Conservation (phyloP, 2,113 vertebrate genomes). For the Rhinolophus sinicus region DNA sequence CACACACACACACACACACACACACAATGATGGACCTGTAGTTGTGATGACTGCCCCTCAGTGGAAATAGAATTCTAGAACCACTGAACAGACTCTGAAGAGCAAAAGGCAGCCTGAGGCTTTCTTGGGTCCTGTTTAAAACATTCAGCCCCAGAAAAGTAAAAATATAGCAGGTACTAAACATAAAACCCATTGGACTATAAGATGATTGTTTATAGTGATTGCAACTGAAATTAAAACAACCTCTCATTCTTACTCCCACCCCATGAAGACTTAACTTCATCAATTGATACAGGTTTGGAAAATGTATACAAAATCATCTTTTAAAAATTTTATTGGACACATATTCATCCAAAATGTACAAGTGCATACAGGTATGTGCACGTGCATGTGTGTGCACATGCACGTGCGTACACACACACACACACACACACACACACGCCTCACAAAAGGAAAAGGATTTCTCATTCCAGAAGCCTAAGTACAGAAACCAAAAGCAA, state of each 20-base stretch:
- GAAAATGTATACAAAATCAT: background rate
- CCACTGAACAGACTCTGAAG: background rate
- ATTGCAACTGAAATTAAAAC: conserved; percentile 1
- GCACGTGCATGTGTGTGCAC: background rate
- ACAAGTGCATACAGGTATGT: background rate
- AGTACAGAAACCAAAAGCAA: conserved; percentile 19
- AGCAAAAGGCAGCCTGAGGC: background rate
- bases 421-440: background rate
- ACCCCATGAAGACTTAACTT: background rate
- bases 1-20: background rate
- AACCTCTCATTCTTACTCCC: background rate
- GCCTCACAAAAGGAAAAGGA: background rate
- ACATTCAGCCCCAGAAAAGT: background rate
- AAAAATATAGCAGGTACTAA: background rate
- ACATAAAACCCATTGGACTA: background rate
- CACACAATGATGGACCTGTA: background rate
- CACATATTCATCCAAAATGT: background rate
- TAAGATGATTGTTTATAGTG: background rate
- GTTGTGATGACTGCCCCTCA: conserved; percentile 20
- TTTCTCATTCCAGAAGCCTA: background rate
- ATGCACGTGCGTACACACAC: background rate
- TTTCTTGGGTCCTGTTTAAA: conserved; percentile 3
- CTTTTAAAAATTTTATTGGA: background rate
- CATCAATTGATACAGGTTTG: background rate
- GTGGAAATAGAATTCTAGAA: background rate